These are phyloP conservation scores for Zygogramma bicolorata DNA, from an alignment of 2,888 invertebrate species.

Conservation along the genomic window DNA sequence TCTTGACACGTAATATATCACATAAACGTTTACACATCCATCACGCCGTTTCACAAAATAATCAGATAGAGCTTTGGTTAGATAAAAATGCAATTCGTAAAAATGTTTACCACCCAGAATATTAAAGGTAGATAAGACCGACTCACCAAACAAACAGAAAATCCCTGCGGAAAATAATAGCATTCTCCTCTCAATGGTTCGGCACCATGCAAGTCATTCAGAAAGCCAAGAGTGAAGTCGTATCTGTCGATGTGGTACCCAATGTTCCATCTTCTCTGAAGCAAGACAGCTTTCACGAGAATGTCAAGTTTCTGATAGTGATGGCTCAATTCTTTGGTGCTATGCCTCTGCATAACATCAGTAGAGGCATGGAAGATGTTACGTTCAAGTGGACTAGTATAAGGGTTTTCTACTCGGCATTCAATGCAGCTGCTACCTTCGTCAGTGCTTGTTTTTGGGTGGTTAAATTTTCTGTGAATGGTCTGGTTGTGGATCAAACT, in stretches of 20 bases:
- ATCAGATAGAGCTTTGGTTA: constrained; percentile 10
- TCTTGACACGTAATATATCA: not conserved
- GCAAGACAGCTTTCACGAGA: constrained; percentile 51
- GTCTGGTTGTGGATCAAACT: constrained; percentile 56
- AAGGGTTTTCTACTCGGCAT: constrained; percentile 49
- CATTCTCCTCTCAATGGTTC: too few species aligned
- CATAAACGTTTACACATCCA: not conserved
- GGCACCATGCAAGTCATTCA: constrained; percentile 26
- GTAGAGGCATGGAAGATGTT: constrained; percentile 46
- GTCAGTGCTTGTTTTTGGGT: constrained; percentile 53
- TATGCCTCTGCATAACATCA: constrained; percentile 56
- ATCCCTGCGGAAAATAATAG: not conserved
- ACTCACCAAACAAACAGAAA: not conserved
- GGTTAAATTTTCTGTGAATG: constrained; percentile 53
- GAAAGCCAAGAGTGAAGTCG: constrained; percentile 46
- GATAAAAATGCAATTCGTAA: constrained; percentile 33
- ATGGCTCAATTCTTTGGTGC: constrained; percentile 59
- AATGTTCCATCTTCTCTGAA: constrained; percentile 20
- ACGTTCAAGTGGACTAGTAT: constrained; percentile 56
- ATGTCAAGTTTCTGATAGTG: constrained; percentile 54
- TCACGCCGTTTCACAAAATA: not conserved
- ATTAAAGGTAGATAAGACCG: constrained; percentile 4
- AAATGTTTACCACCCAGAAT: constrained; percentile 34
- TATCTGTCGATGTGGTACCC: constrained; percentile 46
- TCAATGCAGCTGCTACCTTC: constrained; percentile 52